These are phyloP conservation scores for Panthera leo DNA, from an alignment of 2,113 vertebrate genomes.

Conservation along the genomic window DNA sequence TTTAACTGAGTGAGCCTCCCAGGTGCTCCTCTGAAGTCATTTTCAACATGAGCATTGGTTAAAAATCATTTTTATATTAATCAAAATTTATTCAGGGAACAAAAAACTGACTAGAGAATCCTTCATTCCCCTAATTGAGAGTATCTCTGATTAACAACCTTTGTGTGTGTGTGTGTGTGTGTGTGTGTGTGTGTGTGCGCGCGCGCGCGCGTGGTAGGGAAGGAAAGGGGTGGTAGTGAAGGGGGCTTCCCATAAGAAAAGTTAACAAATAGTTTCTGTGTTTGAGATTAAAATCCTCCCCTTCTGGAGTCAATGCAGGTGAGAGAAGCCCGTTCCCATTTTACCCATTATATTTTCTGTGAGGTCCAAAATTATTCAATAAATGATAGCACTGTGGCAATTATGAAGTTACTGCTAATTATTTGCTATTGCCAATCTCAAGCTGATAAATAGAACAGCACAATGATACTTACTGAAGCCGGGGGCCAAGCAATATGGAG, in stretches of 20 bases:
- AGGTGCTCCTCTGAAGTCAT: not conserved
- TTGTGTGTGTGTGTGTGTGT: not conserved
- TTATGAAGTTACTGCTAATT: not conserved
- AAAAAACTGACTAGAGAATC: not conserved
- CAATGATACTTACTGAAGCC: not conserved
- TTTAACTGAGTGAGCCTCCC: no score
- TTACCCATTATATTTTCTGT: not conserved
- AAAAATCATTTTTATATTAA: slow-evolving; percentile 17
- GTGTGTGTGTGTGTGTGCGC: no score
- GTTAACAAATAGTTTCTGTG: not conserved
- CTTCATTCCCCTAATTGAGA: not conserved
- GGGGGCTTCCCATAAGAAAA: not conserved
- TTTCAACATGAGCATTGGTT: not conserved
- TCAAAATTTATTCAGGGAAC: not conserved
- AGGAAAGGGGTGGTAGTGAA: no score
- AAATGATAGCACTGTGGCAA: not conserved
- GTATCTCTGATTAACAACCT: not conserved
- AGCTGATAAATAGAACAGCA: not conserved
- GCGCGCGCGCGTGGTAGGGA: no score
- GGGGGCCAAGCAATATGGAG: not conserved
- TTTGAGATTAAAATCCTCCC: not conserved
- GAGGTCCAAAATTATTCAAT: not conserved
- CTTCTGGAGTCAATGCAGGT: not conserved
- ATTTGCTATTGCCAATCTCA: not conserved
- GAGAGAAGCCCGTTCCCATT: not conserved